These are phyloP conservation scores for Opisthograptis luteolata DNA, from an alignment of 2,888 invertebrate genomes.

Conservation along the genomic window DNA sequence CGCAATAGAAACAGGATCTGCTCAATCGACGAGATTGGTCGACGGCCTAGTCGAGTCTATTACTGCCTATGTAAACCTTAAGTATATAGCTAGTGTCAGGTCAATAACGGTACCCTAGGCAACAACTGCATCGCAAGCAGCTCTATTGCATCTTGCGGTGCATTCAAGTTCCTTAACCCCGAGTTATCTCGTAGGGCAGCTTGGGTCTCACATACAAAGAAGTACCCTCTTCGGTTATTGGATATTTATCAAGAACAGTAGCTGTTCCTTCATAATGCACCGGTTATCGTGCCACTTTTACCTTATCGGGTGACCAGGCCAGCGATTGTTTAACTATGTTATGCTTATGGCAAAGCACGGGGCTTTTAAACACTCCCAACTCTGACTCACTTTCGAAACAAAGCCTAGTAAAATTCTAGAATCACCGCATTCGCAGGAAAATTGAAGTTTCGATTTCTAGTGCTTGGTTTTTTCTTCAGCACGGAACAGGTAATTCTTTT, in stretches of 20 bases:
- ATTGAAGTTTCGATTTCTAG: conserved; percentile 18
- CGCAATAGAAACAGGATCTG: conserved; percentile 24
- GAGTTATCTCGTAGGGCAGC: conserved; percentile 60
- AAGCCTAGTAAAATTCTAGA: conserved; percentile 29
- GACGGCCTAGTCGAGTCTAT: conserved; percentile 30
- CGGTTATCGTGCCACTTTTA: conserved; percentile 63
- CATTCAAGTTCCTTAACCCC: conserved; percentile 61
- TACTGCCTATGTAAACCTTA: conserved; percentile 26
- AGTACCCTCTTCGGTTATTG: conserved; percentile 42
- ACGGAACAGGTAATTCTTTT: not conserved
- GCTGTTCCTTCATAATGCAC: conserved; percentile 65
- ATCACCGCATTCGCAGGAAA: conserved; percentile 22
- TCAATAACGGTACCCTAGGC: conserved; percentile 71
- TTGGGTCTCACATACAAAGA: conserved; percentile 48
- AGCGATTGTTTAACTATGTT: conserved; percentile 54
- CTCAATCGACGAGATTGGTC: conserved; percentile 27
- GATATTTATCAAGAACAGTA: conserved; percentile 54
- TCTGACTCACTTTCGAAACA: conserved; percentile 42
- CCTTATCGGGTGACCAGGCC: conserved; percentile 75
- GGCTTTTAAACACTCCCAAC: conserved; percentile 47
- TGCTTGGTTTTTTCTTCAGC: conserved; percentile 7
- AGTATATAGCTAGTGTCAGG: conserved; percentile 51
- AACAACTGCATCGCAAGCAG: conserved; percentile 67
- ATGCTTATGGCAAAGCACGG: conserved; percentile 47
- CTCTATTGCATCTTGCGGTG: conserved; percentile 67